These are phyloP conservation scores for Glareola pratincola DNA, from an alignment of 2,113 vertebrate genomes.

Conservation along the genomic window DNA sequence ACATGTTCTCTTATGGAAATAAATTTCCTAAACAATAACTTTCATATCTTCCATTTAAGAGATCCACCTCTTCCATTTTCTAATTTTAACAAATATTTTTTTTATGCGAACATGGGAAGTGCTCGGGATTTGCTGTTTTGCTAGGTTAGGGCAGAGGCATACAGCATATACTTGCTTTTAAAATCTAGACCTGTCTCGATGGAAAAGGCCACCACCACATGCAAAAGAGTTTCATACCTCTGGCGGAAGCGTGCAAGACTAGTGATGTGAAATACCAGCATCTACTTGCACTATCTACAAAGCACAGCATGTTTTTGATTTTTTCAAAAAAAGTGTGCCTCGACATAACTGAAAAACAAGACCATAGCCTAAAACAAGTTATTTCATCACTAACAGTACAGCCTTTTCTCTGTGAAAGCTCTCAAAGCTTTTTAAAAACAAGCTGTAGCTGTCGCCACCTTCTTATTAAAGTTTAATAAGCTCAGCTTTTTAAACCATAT, in stretches of 20 bases:
- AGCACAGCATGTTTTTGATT: background rate
- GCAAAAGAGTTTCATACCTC: background rate
- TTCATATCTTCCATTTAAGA: background rate
- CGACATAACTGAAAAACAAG: background rate
- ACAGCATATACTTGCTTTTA: background rate
- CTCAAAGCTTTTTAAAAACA: conserved; percentile 68
- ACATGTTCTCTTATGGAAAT: background rate
- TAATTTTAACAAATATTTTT: background rate
- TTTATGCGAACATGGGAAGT: background rate
- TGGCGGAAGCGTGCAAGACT: accelerated
- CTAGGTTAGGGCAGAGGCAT: background rate
- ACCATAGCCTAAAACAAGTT: background rate
- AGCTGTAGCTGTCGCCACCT: conserved; percentile 61
- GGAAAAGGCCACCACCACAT: background rate
- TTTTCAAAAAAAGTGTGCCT: background rate
- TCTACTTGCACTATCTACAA: background rate
- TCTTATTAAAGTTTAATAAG: conserved; percentile 81
- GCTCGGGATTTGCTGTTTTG: background rate
- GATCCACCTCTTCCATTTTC: background rate
- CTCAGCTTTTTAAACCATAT: conserved; percentile 79
- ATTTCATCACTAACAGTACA: conserved; percentile 37
- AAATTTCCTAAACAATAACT: background rate
- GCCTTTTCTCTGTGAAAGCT: conserved; percentile 47
- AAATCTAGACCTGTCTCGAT: background rate
- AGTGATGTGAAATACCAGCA: background rate